Conservation (phyloP, 2,888 invertebrate genomes). For the Uropetala carovei region DNA sequence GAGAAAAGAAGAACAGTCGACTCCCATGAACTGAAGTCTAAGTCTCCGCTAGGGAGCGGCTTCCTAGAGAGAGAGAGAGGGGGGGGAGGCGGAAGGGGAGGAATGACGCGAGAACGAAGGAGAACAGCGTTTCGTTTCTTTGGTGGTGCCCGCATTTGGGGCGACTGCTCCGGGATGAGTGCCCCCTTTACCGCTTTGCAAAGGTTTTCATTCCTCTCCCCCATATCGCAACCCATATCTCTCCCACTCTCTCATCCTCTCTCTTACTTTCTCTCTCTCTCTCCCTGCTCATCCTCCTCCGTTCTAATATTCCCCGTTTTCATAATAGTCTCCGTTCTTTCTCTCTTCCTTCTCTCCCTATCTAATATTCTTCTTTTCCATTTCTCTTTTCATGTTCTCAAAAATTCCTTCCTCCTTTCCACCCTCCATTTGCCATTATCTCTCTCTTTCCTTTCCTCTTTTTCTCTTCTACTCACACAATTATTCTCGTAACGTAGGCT, state of each 20-base stretch:
- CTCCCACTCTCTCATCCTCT: neutral
- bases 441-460: too few relatives aligned
- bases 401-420: too few relatives aligned
- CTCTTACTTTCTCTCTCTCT: neutral
- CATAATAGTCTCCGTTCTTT: too few relatives aligned
- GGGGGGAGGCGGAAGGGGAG: neutral
- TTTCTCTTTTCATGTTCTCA: too few relatives aligned
- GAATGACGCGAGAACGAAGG: neutral
- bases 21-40: slow-evolving; percentile 23
- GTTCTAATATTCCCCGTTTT: too few relatives aligned
- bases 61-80: slow-evolving; percentile 7
- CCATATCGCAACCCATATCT: neutral
- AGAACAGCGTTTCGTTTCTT: neutral
- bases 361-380: too few relatives aligned
- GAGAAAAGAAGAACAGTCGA: slow-evolving; percentile 29
- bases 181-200: neutral
- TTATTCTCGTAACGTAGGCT: too few relatives aligned
- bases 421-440: too few relatives aligned
- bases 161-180: neutral
- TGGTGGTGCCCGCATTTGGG: slow-evolving; percentile 9
- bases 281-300: too few relatives aligned
- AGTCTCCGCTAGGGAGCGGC: neutral
- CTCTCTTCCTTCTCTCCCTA: too few relatives aligned
- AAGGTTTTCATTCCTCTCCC: neutral
- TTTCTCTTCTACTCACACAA: too few relatives aligned